phyloP scores from a whole-genome alignment of 2,888 invertebrate species.

The Zaprionus bogoriensis region DNA sequence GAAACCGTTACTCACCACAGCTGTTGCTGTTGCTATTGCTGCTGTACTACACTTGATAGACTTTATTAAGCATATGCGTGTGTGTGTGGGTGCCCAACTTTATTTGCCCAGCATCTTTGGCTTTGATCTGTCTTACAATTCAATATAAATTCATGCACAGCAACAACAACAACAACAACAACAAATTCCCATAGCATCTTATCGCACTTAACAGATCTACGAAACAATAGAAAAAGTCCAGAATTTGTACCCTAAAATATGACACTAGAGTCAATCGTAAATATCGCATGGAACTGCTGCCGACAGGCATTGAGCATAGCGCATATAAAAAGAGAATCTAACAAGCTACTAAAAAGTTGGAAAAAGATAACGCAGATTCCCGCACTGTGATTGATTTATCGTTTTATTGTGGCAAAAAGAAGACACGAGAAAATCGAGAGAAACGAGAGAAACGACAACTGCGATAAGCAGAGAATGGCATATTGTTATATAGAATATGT shows the following conservation, averaged over 20 bases:
- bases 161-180: conserved; percentile 32
- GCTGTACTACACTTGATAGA: conserved; percentile 56
- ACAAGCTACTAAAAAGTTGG: conserved; percentile 64
- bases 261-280: conserved; percentile 34
- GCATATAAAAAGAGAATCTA: conserved; percentile 37
- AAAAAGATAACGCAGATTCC: conserved; percentile 54
- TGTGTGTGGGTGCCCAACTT: conserved; percentile 4
- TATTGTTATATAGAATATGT: conserved; percentile 19
- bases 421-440: conserved; percentile 23
- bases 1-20: conserved; percentile 52
- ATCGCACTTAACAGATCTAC: conserved; percentile 64
- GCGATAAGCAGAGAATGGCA: conserved; percentile 60
- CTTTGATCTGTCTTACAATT: conserved; percentile 47
- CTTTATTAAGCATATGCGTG: conserved; percentile 24
- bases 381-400: conserved; percentile 69
- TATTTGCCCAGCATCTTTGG: conserved; percentile 49
- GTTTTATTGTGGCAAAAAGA: conserved; percentile 66
- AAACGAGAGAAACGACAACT: conserved; percentile 46
- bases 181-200: conserved; percentile 35
- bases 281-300: conserved; percentile 23
- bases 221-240: conserved; percentile 14
- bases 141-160: conserved; percentile 50
- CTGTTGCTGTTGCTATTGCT: conserved; percentile 56
- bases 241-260: conserved; percentile 24
- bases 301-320: conserved; percentile 7